A percentile compares a stretch with the other conserved stretches of the same genome.
phyloP scores from a whole-genome alignment of 2,888 invertebrate genomes.

The Barypeithes pellucidus region DNA sequence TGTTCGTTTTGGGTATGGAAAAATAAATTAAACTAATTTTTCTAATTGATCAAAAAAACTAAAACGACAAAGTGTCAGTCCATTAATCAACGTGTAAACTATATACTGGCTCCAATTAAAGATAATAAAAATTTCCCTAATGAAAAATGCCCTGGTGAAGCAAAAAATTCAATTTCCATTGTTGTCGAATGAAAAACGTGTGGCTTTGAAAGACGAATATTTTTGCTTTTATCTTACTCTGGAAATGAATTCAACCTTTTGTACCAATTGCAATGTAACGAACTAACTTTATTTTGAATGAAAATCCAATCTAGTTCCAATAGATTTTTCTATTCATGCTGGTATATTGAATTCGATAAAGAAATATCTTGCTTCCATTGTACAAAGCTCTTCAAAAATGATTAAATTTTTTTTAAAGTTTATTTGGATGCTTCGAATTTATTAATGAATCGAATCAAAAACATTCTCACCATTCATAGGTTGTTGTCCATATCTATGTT shows the following conservation, averaged over 20 bases:
- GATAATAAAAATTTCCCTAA: slow-evolving; percentile 6
- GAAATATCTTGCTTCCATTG: background rate
- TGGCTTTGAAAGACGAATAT: background rate
- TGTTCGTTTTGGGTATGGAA: no score
- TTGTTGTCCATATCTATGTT: no score
- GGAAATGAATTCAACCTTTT: slow-evolving; percentile 20
- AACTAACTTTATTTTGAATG: slow-evolving; percentile 23
- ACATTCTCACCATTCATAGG: no score
- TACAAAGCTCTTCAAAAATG: background rate
- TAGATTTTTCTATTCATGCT: slow-evolving; percentile 17
- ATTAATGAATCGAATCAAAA: no score
- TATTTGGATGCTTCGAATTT: no score
- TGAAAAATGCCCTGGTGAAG: background rate
- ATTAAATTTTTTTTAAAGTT: no score
- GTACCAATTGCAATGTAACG: slow-evolving; percentile 9
- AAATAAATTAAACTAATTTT: no score
- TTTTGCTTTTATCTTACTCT: slow-evolving; percentile 8
- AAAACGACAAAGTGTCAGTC: background rate
- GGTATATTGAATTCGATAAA: slow-evolving; percentile 3
- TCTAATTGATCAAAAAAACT: no score
- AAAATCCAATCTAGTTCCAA: slow-evolving; percentile 21
- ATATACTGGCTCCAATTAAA: background rate
- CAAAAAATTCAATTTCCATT: slow-evolving; percentile 7
- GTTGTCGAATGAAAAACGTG: slow-evolving; percentile 1
- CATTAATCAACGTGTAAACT: background rate